Evolutionary conservation across 2,797 vertebrate species (phyloP).

Genomic region (Poeciliopsis gracilis): DNA sequence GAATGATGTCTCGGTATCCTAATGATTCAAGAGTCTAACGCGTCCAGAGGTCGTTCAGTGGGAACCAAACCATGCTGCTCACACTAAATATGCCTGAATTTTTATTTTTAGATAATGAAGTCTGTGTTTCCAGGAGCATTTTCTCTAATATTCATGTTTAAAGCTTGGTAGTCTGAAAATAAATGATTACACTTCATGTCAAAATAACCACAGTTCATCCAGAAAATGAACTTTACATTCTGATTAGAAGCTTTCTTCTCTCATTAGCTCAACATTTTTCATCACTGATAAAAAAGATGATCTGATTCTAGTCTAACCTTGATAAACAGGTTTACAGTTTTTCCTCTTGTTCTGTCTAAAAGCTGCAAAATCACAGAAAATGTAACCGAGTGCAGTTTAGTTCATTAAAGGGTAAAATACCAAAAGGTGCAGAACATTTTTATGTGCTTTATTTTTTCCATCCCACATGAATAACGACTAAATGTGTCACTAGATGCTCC

Average conservation of each 20-base stretch:
- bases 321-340: not conserved
- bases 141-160: not conserved
- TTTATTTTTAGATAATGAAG: not conserved
- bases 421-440: not conserved
- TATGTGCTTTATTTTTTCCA: not conserved
- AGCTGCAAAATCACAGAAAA: not conserved
- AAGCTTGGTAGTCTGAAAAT: conserved; percentile 33
- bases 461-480: no score
- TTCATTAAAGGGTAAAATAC: no score
- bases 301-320: not conserved
- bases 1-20: conserved; percentile 7
- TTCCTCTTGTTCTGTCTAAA: not conserved
- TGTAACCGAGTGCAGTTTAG: not conserved
- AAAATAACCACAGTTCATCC: conserved; percentile 41
- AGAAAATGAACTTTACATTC: conserved; percentile 27
- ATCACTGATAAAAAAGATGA: conserved; percentile 11
- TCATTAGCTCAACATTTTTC: conserved; percentile 20
- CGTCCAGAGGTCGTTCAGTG: not conserved
- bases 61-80: not conserved
- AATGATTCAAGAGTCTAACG: conserved; percentile 15
- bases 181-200: conserved; percentile 21
- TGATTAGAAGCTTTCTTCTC: conserved; percentile 18
- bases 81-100: not conserved
- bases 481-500: no score
- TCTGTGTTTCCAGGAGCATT: not conserved